phyloP scores from a whole-genome alignment of 2,113 vertebrate species.

The Alligator sinensis region DNA sequence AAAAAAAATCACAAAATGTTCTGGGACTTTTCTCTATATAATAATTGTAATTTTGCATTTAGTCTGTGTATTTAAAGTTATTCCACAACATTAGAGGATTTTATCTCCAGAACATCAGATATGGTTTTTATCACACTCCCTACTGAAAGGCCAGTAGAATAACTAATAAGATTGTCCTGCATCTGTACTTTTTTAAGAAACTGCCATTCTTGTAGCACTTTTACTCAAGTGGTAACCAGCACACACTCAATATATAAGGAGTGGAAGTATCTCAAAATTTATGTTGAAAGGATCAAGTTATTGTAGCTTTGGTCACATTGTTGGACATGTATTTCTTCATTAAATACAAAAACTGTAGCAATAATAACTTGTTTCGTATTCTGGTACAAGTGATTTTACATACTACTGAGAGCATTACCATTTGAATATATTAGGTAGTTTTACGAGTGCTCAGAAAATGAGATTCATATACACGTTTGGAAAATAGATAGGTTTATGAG shows the following conservation, averaged over 20 bases:
- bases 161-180: not conserved
- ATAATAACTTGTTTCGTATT: not conserved
- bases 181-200: not conserved
- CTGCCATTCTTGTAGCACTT: not conserved
- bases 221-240: not conserved
- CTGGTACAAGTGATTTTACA: not conserved
- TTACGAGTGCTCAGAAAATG: not conserved
- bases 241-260: not conserved
- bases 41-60: conserved; percentile 73
- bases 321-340: not conserved
- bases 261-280: not conserved
- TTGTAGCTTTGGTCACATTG: not conserved
- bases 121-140: conserved; percentile 13
- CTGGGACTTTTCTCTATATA: conserved; percentile 61
- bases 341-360: not conserved
- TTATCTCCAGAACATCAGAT: conserved; percentile 71
- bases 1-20: conserved; percentile 67
- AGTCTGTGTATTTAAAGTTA: conserved; percentile 73
- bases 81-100: conserved; percentile 56
- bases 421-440: not conserved
- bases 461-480: not conserved
- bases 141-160: not conserved
- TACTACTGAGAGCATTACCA: not conserved
- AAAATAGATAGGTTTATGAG: not conserved
- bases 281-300: not conserved